Base-by-base conservation (phyloP, 2,797 vertebrate genomes). In the Gymnoscopelus braueri region DNA sequence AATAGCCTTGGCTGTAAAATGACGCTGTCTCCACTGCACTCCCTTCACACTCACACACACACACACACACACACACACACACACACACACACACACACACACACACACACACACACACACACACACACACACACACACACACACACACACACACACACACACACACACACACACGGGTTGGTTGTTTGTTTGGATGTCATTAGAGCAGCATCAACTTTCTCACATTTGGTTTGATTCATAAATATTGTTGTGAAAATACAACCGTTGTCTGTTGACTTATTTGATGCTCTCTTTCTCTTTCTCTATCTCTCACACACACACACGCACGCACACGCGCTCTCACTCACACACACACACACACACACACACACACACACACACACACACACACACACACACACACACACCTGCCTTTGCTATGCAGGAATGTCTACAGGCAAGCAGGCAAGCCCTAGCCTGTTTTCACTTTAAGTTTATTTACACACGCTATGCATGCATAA, bases 171-270 rank as follows among this genome's bases (percentile, higher is more conserved):
- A 68, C 39, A 74, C 60, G 69, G 39, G 35, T 39, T 39, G 35
- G 7, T 39, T 39, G 35, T 39, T 63, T 64, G 51, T 61, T 51
- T 44, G 5, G 3, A 29, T 77, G 62, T 86, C 81, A 78, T 69
- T 54, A 5, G 26, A 35, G 69, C 72, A 75, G 54, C 63, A 47
- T 77, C 60, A 65, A 49, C 64, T 70, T 82, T 80, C 79, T 68
- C 69, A 81, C 75, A 68, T 84, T 87, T 79, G 65, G 66, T 77
- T 90, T 86, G 75, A 89, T 88, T 88, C 84, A 91, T 91, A 91
- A 92, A 87, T 82, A 83, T 80, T 87, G 81, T 89, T 88, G 83
- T 84, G 85, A 87, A 75, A 79, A 69, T 68, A 55, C 32, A 63
- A 3, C 44, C 68, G 3, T 19, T 56, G 23, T 73, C 15, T 8